Base-by-base conservation (phyloP, 2,113 vertebrate species). In the Tupaia tana region DNA sequence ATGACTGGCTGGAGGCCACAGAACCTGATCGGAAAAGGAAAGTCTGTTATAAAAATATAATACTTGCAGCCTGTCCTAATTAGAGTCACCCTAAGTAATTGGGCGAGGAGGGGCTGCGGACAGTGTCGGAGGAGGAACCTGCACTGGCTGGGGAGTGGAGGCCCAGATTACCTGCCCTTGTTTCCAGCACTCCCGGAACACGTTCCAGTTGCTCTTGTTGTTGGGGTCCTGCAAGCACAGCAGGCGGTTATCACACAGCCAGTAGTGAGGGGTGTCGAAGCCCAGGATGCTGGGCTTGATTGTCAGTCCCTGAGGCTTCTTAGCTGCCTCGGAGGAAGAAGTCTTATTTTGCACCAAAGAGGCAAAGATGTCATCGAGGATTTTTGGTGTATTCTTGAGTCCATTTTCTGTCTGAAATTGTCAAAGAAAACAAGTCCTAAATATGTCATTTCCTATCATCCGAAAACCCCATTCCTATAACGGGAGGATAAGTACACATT, bases 131-230 rank as follows among this genome's bases (percentile, higher is more conserved):
- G 43, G 43, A 43, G 12, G 31, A 63, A 25, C 56, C 14, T 73
- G 78, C 77, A 25, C 0, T 31, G 34, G 20, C 3, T 0, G 59
- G 18, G 3, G 20, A 70, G 2, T 13, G 52, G 34, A 64, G 79
- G 54, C 64, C 43, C 12, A 3, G 1, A 63, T 93, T 98, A 99
- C 99, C 98, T 99, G 99, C 20, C 99, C 99, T 95, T 99, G 98
- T 89, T 99, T 99, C 99, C 99, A 99, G 97, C 99, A 99, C 83
- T 99, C 99, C 84, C 99, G 97, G 91, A 99, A 99, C 58, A 99
- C 98, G 11, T 99, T 99, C 99, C 99, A 99, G 7, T 99, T 99
- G 84, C 98, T 99, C 81, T 98, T 98, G 4, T 99, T 98, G 91
- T 98, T 99, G 94, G 99, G 99, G 93, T 99, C 98, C 56, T 99